These are phyloP conservation scores for Stegostoma tigrinum DNA, from an alignment of 2,113 vertebrate species.

Conservation along the genomic window DNA sequence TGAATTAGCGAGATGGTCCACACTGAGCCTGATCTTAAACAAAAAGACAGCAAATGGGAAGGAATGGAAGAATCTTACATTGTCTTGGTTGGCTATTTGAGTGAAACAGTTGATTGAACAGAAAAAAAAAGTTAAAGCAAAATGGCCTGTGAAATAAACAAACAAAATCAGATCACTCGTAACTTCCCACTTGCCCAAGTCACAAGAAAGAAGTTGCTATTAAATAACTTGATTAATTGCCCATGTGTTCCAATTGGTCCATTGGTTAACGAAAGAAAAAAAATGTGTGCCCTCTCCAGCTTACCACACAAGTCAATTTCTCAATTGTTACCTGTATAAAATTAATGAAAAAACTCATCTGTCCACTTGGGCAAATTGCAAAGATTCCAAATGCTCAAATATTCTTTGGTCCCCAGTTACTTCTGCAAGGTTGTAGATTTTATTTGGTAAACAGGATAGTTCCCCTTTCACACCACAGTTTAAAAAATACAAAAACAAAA, in stretches of 20 bases:
- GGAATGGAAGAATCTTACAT: neutral
- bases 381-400: neutral
- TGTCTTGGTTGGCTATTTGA: neutral
- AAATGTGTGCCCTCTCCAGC: neutral
- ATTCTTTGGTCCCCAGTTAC: slow-evolving; percentile 11
- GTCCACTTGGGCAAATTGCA: neutral
- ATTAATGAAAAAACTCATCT: neutral
- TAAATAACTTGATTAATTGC: neutral
- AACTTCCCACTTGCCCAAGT: neutral
- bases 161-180: neutral
- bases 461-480: neutral
- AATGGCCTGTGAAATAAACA: neutral
- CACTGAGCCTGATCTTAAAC: neutral
- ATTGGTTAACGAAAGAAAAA: neutral
- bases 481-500: neutral
- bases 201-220: neutral
- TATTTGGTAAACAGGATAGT: neutral
- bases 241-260: neutral
- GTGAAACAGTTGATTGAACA: too few relatives aligned
- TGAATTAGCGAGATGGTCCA: too few relatives aligned
- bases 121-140: neutral
- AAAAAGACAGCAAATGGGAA: too few relatives aligned
- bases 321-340: neutral
- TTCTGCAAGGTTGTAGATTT: slow-evolving; percentile 3
- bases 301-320: neutral